These are phyloP conservation scores for Idaea biselata DNA, from an alignment of 2,888 invertebrate genomes.

Conservation along the genomic window DNA sequence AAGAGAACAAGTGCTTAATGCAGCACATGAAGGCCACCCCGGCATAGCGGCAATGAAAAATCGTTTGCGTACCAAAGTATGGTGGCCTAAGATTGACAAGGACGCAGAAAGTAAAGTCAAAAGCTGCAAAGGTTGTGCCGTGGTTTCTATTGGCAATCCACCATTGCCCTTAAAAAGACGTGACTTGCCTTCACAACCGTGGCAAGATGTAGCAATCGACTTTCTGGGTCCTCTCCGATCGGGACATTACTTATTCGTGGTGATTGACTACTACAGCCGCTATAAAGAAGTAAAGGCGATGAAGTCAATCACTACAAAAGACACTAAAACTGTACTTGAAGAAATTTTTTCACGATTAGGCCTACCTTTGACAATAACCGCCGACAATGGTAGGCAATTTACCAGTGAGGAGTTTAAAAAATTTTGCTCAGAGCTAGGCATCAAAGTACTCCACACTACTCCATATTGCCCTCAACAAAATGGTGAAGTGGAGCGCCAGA, in stretches of 20 bases:
- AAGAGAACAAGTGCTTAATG: constrained; percentile 17
- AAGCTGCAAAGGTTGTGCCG: constrained; percentile 25
- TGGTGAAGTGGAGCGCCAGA: constrained; percentile 37
- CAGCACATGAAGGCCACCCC: constrained; percentile 43
- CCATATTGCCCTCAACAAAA: constrained; percentile 37
- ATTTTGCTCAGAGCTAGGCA: constrained; percentile 22
- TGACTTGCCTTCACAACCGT: constrained; percentile 19
- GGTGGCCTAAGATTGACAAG: constrained; percentile 45
- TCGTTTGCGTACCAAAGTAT: constrained; percentile 44
- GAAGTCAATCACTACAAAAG: constrained; percentile 11
- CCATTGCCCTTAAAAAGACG: constrained; percentile 21
- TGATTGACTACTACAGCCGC: constrained; percentile 27
- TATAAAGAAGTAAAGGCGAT: constrained; percentile 28
- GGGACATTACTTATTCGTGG: constrained; percentile 22
- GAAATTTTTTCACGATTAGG: constrained; percentile 30
- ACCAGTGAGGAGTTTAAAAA: constrained; percentile 23
- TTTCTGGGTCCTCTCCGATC: constrained; percentile 27
- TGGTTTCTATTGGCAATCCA: constrained; percentile 23
- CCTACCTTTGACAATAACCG: constrained; percentile 22
- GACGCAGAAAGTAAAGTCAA: constrained; percentile 27
- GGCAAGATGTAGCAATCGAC: constrained; percentile 28
- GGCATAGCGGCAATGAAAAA: constrained; percentile 45
- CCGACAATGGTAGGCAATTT: constrained; percentile 33
- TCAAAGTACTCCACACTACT: constrained; percentile 22
- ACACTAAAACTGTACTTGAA: constrained; percentile 22